Evolutionary conservation across 2,113 vertebrate genomes (phyloP), one percentile per base, ranked within the genome.

Genomic region (Raja brachyura): DNA sequence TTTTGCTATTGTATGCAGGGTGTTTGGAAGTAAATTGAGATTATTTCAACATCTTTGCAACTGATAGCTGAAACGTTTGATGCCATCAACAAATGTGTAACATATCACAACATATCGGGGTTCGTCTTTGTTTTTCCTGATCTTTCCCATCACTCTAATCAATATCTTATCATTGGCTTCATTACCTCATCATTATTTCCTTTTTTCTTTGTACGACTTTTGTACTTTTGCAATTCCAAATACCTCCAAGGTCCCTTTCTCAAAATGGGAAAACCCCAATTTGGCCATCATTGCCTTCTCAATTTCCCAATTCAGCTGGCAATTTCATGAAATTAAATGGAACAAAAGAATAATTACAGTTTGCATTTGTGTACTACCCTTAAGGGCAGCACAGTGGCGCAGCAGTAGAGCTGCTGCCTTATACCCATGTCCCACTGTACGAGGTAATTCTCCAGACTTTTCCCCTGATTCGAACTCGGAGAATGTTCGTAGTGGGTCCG

Each of bases 21-120:
- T 54, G 20, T 11, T 92, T 73, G 33, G 96, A 93, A 94, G 94
- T 94, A 96, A 96, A 96, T 95, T 94, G 94, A 95, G 94, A 96
- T 96, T 96, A 95, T 95, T 96, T 96, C 95, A 94, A 94, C 95
- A 95, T 95, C 94, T 95, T 94, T 93, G 86, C 93, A 63, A 93
- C 94, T 93, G 48, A 95, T 94, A 94, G 0, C 5, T 93, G n/a
- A 94, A 94, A 94, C 95, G 95, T 95, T 95, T 95, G 95, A 96
- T 96, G 94, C 93, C 93, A 59, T 93, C 94, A 25, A 68, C 81
- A n/a, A 88, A 93, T 70, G 20, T 18, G 70, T 13, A 25, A 22
- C 48, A 56, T 22, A 33, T 16, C 48, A 22, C 59, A 16, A 31
- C n/a, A n/a, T n/a, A n/a, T n/a, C n/a, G 3, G 39, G 90, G 8